Evolutionary conservation across 2,113 vertebrate genomes (phyloP), one percentile per base, ranked within the genome.

Genomic region (Platysteira castanea): DNA sequence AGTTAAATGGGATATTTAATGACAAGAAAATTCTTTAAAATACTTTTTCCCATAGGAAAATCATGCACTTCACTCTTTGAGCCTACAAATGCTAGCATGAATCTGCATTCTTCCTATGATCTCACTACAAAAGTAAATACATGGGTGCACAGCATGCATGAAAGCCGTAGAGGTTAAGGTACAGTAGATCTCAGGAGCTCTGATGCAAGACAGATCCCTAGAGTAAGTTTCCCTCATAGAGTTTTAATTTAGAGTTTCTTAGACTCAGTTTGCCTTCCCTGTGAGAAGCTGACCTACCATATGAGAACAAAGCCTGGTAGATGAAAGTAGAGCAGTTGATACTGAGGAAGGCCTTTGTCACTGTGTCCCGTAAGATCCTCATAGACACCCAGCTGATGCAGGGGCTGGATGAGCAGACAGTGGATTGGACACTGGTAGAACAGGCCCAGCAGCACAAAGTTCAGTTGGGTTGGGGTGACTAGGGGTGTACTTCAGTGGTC

Each of bases 1-100:
- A 84, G 93, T 84, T 90, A 93, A 93, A 64, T 33, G 74, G 75
- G 90, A 69, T 79, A 88, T 94, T 96, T 95, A 91, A 94, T 95
- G 82, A 79, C 92, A 90, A 88, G 68, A 89, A 92, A 96, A 95
- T 33, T 73, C 64, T 95, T 95, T 71, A 56, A 87, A 94, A 54
- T 87, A 73, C 83, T 89, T 95, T 95, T 96, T 94, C 96, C 95
- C 95, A 93, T 94, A 96, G 89, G 97, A 97, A 95, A 94, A 95
- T 84, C 37, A 57, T 28, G 56, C 64, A 56, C 46, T 79, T 88
- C 18, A 49, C 33, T 77, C 78, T 61, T 76, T 5, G 1, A 89
- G 70, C 56, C 63, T 77, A 59, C 76, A 56, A 85, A 42, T 81
- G 49, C 35, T 73, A 84, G 47, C 12, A 1, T 63, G 41, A 84